These are phyloP conservation scores for Coptotermes formosanus DNA, from an alignment of 1,140 invertebrate genomes.

Conservation along the genomic window DNA sequence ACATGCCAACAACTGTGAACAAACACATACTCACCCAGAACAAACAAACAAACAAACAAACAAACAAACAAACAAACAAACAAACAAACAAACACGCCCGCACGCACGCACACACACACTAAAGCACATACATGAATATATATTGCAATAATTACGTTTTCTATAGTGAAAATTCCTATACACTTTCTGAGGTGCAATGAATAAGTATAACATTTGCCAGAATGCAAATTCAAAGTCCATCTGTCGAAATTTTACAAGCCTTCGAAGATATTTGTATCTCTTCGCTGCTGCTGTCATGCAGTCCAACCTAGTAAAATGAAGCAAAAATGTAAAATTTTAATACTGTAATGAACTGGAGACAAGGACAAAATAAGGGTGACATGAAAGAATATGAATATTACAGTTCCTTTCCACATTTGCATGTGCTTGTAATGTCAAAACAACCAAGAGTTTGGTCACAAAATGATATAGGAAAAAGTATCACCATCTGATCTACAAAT, in stretches of 20 bases:
- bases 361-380: not conserved
- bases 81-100: too few relatives aligned
- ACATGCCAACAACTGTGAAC: too few relatives aligned
- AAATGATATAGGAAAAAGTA: too few relatives aligned
- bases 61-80: too few relatives aligned
- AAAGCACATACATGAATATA: too few relatives aligned
- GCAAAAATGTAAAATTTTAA: constrained; percentile 28
- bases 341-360: not conserved
- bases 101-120: too few relatives aligned
- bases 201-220: constrained; percentile 98
- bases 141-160: constrained; percentile 70
- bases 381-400: not conserved
- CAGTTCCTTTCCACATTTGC: not conserved
- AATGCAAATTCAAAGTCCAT: constrained; percentile 99
- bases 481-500: not conserved
- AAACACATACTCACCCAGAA: too few relatives aligned
- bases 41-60: too few relatives aligned
- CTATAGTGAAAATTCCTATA: constrained; percentile 98
- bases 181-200: constrained; percentile 94
- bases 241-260: constrained; percentile 91
- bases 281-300: constrained; percentile 86
- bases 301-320: constrained; percentile 54
- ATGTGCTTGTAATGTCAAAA: constrained; percentile 8
- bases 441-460: not conserved
- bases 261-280: constrained; percentile 87